Base-by-base conservation (phyloP, 2,888 invertebrate genomes). In the Ennomos erosarius region DNA sequence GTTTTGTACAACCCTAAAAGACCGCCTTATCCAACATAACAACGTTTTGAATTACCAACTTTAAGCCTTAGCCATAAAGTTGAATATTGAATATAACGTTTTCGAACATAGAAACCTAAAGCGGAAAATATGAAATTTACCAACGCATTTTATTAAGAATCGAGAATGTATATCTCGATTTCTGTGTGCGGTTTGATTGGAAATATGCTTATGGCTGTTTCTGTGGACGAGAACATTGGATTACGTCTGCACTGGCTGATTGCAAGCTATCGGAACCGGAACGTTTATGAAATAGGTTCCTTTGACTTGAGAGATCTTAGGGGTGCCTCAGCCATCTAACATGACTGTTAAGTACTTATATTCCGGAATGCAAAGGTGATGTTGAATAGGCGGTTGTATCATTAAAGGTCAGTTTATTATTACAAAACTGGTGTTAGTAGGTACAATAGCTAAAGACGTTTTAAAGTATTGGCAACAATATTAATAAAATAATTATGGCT, bases 131-230 rank as follows among this genome's bases (percentile, higher is more conserved):
- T 62, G 74, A 79, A 86, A 80, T 84, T 84, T 78, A 85, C 82
- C 83, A 82, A 87, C 84, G 87, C 88, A 86, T 90, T 90, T 89
- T 89, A 87, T 88, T 89, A 87, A 84, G 90, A 85, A 85, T 79
- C 71, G 76, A 76, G 81, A 81, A 83, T 80, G 80, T 85, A 78
- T 80, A 80, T 82, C 81, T 82, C 79, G 78, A 77, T 83, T 81
- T 76, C 71, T 81, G 74, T 78, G 78, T 82, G 82, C 69, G 81
- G 86, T 88, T 87, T 87, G 90, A 90, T 90, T 89, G 88, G 85
- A 83, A 89, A 87, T 88, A 89, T 88, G 88, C 85, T 88, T 88
- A 85, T 81, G 74, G 79, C 71, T 78, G 84, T 82, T 82, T 79
- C 77, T 70, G 69, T 71, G 71, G 70, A 60, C 67, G 73, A 63